Conservation (phyloP, 2,888 invertebrate species). For the Andrena hattorfiana region DNA sequence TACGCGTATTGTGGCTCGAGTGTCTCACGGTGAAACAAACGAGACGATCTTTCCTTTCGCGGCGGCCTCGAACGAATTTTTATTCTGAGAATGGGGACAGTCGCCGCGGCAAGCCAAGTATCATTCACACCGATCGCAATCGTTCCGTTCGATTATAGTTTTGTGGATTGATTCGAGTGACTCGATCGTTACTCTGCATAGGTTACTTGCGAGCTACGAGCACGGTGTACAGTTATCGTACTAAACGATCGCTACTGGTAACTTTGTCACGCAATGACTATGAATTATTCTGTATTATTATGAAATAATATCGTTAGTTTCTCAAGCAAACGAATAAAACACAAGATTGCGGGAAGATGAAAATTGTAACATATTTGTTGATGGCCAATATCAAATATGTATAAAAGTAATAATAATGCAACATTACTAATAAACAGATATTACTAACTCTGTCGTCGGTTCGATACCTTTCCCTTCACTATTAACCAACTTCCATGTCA, state of each 20-base stretch:
- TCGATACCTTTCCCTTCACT: conserved; percentile 13
- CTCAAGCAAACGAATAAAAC: conserved; percentile 74
- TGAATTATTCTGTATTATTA: conserved; percentile 78
- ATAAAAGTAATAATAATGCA: conserved; percentile 81
- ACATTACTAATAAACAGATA: conserved; percentile 80
- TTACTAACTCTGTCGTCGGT: conserved; percentile 63
- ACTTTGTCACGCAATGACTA: conserved; percentile 71
- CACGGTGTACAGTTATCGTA: conserved; percentile 75
- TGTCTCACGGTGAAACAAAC: conserved; percentile 55
- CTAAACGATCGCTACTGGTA: conserved; percentile 73
- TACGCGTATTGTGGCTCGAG: conserved; percentile 61
- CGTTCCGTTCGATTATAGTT: conserved; percentile 24
- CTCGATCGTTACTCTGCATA: conserved; percentile 27
- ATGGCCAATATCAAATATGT: conserved; percentile 82
- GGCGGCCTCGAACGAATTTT: conserved; percentile 1
- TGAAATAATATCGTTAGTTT: conserved; percentile 76
- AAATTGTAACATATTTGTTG: conserved; percentile 81
- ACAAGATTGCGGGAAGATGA: conserved; percentile 57
- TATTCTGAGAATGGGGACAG: neutral
- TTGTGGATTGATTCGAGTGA: conserved; percentile 15
- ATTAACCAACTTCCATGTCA: neutral
- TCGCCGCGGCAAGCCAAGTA: conserved; percentile 1
- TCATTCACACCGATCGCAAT: conserved; percentile 8
- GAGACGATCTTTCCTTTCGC: conserved; percentile 13
- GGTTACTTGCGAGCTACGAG: conserved; percentile 54